These are phyloP conservation scores for Nicator chloris DNA, from an alignment of 2,113 vertebrate genomes.

Conservation along the genomic window DNA sequence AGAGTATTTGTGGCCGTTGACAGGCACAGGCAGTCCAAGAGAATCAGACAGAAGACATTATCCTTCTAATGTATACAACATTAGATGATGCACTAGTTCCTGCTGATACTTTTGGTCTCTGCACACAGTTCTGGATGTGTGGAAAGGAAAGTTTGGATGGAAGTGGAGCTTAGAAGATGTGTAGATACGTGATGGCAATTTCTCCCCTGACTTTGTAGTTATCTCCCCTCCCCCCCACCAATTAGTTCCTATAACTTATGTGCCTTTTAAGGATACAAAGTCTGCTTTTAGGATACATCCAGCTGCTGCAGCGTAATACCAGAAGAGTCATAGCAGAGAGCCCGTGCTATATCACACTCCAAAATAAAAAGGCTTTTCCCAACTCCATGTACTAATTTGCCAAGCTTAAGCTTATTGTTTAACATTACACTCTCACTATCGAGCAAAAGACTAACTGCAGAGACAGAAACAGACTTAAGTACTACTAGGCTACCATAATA, in stretches of 20 bases:
- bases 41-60: not conserved
- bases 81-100: not conserved
- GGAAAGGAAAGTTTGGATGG: not conserved
- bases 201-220: not conserved
- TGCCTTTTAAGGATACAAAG: not conserved
- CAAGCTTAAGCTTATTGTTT: not conserved
- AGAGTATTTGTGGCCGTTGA: not conserved
- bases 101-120: not conserved
- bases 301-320: not conserved
- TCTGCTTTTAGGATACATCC: not conserved
- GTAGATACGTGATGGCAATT: not conserved
- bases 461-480: not conserved
- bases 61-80: not conserved
- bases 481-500: not conserved
- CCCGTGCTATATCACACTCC: not conserved
- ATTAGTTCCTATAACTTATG: not conserved
- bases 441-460: not conserved
- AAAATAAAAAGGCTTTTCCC: not conserved
- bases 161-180: not conserved
- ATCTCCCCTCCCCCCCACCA: not conserved
- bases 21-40: not conserved
- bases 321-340: not conserved
- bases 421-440: not conserved
- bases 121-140: fast-evolving
- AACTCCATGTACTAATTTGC: not conserved